Evolutionary conservation across 92 coral and sea anemone genomes (phyloP).

Genomic region (Pocillopora grandis): DNA sequence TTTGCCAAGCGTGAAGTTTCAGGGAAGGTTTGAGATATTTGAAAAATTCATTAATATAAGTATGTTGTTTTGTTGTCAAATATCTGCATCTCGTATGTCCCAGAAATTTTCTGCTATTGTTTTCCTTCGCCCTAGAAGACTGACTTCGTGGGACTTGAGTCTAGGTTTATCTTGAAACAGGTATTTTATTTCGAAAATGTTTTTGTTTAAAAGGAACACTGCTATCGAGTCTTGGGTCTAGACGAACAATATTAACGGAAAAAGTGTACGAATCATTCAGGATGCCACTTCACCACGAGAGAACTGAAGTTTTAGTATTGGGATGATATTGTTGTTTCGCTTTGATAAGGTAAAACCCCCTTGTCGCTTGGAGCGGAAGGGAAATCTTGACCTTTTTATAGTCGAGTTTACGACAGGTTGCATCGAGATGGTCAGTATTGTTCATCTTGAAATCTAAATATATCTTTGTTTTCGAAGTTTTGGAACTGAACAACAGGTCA

Average conservation of each 20-base stretch:
- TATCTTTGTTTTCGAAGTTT: slow-evolving; percentile 24
- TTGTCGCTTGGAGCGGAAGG: slow-evolving; percentile 27
- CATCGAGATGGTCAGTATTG: background rate
- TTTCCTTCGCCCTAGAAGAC: background rate
- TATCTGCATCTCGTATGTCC: background rate
- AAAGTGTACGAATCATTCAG: slow-evolving; percentile 26
- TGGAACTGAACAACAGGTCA: background rate
- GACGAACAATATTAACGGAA: slow-evolving; percentile 44
- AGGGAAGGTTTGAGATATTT: slow-evolving; percentile 6
- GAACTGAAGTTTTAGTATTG: slow-evolving; percentile 9
- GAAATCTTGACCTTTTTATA: slow-evolving; percentile 18
- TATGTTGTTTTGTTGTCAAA: background rate
- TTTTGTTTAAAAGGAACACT: slow-evolving; percentile 25
- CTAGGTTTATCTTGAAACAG: background rate
- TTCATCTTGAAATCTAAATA: background rate
- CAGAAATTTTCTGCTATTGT: background rate
- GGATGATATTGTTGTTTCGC: slow-evolving; percentile 14
- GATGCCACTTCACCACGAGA: slow-evolving; percentile 28
- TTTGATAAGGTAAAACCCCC: slow-evolving; percentile 17
- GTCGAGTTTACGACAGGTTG: background rate
- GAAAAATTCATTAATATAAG: slow-evolving; percentile 2
- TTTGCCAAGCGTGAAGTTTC: background rate
- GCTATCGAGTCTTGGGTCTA: slow-evolving; percentile 13
- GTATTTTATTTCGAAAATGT: background rate
- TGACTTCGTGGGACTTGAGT: slow-evolving; percentile 2